Conservation (phyloP, 2,113 vertebrate genomes). For the Coregonus clupeaformis region DNA sequence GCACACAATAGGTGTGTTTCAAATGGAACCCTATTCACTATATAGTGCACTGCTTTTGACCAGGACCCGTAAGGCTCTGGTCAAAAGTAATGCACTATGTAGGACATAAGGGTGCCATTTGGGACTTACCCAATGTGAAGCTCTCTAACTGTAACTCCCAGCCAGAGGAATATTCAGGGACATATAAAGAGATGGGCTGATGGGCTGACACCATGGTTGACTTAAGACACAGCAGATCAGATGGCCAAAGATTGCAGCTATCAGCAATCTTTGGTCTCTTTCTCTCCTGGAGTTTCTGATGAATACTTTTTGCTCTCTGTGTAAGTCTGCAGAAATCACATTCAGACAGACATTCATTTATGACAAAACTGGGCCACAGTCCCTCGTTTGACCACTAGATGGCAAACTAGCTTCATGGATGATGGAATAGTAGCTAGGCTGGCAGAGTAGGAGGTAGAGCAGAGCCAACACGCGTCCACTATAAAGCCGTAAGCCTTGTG, state of each 20-base stretch:
- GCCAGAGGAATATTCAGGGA: constrained; percentile 71
- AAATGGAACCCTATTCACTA: too few species aligned
- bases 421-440: constrained; percentile 19
- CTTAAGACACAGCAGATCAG: constrained; percentile 64
- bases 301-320: constrained; percentile 58
- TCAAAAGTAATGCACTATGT: too few species aligned
- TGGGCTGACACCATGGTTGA: constrained; percentile 57
- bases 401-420: constrained; percentile 72
- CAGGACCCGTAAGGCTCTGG: too few species aligned
- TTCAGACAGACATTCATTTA: constrained; percentile 1
- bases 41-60: too few species aligned
- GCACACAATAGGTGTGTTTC: too few species aligned
- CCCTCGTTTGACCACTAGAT: constrained; percentile 68
- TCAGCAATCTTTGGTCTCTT: constrained; percentile 34
- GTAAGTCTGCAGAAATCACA: constrained; percentile 37
- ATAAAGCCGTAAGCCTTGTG: constrained; percentile 42
- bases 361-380: constrained; percentile 31
- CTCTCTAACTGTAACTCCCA: constrained; percentile 73
- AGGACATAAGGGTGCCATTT: too few species aligned
- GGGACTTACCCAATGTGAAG: constrained; percentile 60
- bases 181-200: constrained; percentile 56
- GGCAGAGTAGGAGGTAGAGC: constrained; percentile 11
- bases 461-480: constrained; percentile 38
- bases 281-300: constrained; percentile 56
- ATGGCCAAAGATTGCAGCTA: constrained; percentile 64